Evolutionary conservation across 2,888 invertebrate genomes (phyloP).

Genomic region (Drosophila ustulata): DNA sequence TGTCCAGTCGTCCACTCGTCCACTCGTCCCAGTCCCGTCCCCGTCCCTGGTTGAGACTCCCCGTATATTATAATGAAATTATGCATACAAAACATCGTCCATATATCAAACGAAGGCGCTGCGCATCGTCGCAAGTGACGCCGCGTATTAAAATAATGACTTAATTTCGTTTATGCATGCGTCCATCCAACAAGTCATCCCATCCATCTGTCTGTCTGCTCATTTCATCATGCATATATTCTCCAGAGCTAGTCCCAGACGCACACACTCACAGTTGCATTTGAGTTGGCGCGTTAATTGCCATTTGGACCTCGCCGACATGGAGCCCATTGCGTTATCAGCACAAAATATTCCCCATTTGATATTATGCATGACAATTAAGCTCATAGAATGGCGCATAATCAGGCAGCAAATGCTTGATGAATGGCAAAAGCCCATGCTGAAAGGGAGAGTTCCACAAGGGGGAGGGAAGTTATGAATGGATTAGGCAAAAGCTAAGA

Average conservation of each 20-base stretch:
- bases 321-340: constrained; percentile 56
- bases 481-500: not conserved
- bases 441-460: not conserved
- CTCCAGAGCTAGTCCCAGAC: constrained; percentile 35
- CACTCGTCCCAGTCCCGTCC: not conserved
- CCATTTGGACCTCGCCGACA: constrained; percentile 54
- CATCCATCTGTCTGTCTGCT: constrained; percentile 37
- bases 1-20: not conserved
- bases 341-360: constrained; percentile 33
- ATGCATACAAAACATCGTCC: constrained; percentile 79
- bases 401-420: constrained; percentile 58
- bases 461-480: not conserved
- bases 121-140: constrained; percentile 58
- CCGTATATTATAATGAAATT: constrained; percentile 80
- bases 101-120: constrained; percentile 72
- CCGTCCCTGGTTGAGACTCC: constrained; percentile 3
- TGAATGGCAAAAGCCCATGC: constrained; percentile 42
- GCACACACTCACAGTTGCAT: constrained; percentile 57
- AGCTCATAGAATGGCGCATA: constrained; percentile 64
- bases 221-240: constrained; percentile 27
- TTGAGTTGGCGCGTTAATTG: constrained; percentile 77
- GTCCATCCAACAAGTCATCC: constrained; percentile 31
- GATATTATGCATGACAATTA: constrained; percentile 76
- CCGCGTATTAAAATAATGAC: constrained; percentile 82
- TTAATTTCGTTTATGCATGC: constrained; percentile 81